A percentile compares a stretch with the other conserved stretches of the same genome.
Evolutionary conservation across 2,113 vertebrate species (phyloP).

Genomic region (Sinocyclocheilus maitianheensis): DNA sequence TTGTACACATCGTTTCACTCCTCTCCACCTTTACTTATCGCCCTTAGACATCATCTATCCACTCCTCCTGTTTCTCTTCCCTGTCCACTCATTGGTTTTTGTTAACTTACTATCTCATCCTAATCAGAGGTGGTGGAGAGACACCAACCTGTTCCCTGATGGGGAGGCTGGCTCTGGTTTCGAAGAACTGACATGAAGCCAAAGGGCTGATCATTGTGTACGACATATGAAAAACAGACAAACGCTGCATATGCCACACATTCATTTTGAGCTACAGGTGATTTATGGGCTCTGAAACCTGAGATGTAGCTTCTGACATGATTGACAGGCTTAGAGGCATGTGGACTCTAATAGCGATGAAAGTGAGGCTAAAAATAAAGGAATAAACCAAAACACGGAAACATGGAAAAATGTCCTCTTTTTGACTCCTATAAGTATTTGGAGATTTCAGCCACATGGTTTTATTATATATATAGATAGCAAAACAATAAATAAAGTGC

Average conservation of each 20-base stretch:
- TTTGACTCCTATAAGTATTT: not conserved
- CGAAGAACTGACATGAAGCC: not conserved
- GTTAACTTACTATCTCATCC: slow-evolving; percentile 55
- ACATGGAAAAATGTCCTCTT: not conserved
- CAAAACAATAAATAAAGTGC: not conserved
- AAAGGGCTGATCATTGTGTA: not conserved
- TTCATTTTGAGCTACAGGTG: slow-evolving; percentile 5
- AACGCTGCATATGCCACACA: not conserved
- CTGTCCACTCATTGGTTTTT: not conserved
- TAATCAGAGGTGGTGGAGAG: slow-evolving; percentile 57
- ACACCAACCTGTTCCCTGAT: not conserved
- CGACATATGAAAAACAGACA: not conserved
- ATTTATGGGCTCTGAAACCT: slow-evolving; percentile 40
- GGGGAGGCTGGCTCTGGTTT: not conserved
- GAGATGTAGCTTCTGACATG: slow-evolving; percentile 18
- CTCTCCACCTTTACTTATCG: slow-evolving; percentile 16
- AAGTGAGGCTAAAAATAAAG: not conserved
- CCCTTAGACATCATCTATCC: slow-evolving; percentile 27
- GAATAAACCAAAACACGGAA: not conserved
- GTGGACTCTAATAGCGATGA: not conserved
- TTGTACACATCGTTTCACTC: slow-evolving; percentile 16
- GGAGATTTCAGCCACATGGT: not conserved
- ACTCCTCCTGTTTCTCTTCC: slow-evolving; percentile 50
- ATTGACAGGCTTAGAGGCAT: not conserved
- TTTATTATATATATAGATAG: not conserved